Percentiles rank a stretch among this genome's conserved stretches.
Evolutionary conservation across 2,797 vertebrate species (phyloP).

Genomic region (Schizothorax lantsangensis): DNA sequence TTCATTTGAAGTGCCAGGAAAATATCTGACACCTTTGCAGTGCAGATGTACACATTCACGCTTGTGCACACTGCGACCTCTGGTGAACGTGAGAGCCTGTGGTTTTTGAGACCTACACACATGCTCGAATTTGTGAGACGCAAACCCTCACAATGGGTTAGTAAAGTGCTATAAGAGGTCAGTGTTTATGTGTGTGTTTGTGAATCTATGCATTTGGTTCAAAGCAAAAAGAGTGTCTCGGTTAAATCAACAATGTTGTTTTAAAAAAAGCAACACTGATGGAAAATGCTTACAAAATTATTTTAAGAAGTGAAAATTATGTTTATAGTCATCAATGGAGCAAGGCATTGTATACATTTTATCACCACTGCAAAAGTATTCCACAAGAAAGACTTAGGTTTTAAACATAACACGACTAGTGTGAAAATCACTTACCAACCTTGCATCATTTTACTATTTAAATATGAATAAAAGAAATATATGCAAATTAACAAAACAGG

Average conservation of each 20-base stretch:
- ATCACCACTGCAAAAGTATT: background rate
- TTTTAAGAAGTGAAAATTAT: background rate
- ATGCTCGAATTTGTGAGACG: background rate
- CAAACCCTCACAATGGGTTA: background rate
- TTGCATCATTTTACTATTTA: background rate
- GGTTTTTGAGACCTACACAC: background rate
- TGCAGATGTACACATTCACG: slow-evolving; percentile 2
- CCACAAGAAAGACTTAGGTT: background rate
- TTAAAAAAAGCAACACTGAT: background rate
- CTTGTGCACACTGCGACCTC: background rate
- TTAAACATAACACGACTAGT: background rate
- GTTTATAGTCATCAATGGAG: background rate
- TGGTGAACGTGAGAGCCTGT: slow-evolving; percentile 10
- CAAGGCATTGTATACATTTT: background rate
- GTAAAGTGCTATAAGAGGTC: background rate
- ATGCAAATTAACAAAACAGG: background rate
- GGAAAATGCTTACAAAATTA: background rate
- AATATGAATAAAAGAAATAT: background rate
- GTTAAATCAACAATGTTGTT: background rate
- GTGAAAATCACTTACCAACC: background rate
- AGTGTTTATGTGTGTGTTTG: slow-evolving; percentile 12
- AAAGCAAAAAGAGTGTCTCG: background rate
- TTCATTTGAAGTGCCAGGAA: slow-evolving; percentile 60
- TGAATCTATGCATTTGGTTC: background rate
- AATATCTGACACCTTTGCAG: slow-evolving; percentile 62